Conservation (phyloP, 2,888 invertebrate species). For the Physocephala rufipes region DNA sequence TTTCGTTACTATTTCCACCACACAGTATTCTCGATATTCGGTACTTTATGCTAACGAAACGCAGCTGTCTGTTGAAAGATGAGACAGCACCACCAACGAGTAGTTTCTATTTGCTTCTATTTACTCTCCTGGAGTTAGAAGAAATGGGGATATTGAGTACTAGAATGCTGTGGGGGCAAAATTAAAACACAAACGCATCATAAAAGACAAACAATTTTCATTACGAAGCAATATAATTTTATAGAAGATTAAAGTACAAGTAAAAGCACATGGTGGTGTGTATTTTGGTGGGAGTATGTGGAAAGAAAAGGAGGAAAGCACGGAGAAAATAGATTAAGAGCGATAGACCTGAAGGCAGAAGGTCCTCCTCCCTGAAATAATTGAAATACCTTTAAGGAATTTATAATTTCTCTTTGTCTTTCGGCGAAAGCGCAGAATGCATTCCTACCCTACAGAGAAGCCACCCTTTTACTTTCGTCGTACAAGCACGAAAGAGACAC, state of each 20-base stretch:
- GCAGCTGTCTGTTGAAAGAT: constrained; percentile 1
- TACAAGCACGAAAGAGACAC: too few relatives aligned
- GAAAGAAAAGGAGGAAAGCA: not conserved
- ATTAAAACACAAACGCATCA: not conserved
- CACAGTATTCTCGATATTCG: not conserved
- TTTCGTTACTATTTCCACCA: not conserved
- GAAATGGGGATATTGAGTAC: too few relatives aligned
- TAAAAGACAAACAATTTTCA: constrained; percentile 9
- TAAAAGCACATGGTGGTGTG: too few relatives aligned
- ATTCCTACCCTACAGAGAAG: not conserved
- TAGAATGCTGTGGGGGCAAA: not conserved
- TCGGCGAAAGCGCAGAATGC: not conserved
- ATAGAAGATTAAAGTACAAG: not conserved
- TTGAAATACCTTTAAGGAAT: constrained; percentile 19
- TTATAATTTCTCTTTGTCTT: not conserved
- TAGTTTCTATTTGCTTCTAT: too few relatives aligned
- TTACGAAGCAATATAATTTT: constrained; percentile 26
- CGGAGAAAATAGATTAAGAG: too few relatives aligned
- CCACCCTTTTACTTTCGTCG: too few relatives aligned
- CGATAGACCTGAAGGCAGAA: not conserved
- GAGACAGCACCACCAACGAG: not conserved
- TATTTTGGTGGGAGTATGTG: too few relatives aligned
- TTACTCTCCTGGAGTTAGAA: not conserved
- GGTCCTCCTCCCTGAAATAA: not conserved
- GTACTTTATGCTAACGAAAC: not conserved